A percentile compares a stretch with the other conserved stretches of the same genome.
Conservation (phyloP, 2,113 vertebrate species). For the Notiomystis cincta region DNA sequence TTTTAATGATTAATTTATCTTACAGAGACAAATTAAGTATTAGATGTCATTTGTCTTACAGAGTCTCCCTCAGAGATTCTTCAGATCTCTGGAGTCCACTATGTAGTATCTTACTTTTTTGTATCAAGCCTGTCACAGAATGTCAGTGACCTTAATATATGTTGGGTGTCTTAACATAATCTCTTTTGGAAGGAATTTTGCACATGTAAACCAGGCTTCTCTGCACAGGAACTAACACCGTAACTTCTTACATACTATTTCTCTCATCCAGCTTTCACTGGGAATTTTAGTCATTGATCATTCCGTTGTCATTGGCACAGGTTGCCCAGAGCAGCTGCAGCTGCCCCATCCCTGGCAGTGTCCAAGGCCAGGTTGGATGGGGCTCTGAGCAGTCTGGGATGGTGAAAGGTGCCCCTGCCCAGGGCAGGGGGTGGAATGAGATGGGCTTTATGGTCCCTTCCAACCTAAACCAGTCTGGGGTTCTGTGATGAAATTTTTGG, state of each 20-base stretch:
- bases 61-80: background rate
- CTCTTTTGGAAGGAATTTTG: background rate
- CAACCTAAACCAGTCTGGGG: too few relatives aligned
- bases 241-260: background rate
- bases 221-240: accelerated
- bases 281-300: background rate
- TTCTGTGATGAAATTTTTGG: background rate
- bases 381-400: background rate
- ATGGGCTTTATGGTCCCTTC: too few relatives aligned
- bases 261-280: background rate
- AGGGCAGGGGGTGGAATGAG: background rate
- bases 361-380: accelerated
- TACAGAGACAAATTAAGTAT: background rate
- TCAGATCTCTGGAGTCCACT: background rate
- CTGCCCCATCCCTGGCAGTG: background rate
- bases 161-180: background rate
- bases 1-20: background rate
- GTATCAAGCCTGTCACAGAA: background rate
- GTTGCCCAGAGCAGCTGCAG: accelerated
- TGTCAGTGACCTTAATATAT: background rate
- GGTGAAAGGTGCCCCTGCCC: background rate
- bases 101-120: background rate
- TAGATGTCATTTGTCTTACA: background rate
- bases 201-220: background rate
- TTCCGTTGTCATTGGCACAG: accelerated